These are phyloP conservation scores for Lithobates sylvaticus DNA, from an alignment of 2,797 vertebrate genomes.

Conservation along the genomic window DNA sequence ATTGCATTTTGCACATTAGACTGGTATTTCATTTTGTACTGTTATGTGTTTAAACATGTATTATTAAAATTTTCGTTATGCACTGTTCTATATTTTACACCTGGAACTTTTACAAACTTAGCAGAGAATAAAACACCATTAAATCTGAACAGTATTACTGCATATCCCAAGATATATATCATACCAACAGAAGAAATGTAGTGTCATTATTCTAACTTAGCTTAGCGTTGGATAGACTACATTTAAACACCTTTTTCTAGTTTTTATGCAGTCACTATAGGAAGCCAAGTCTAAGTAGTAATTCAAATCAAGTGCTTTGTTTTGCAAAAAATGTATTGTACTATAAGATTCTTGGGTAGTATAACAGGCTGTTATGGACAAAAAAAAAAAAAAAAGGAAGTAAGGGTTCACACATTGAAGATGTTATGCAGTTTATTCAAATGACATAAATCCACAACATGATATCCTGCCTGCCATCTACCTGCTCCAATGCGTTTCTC, in stretches of 20 bases:
- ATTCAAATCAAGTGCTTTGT: not conserved
- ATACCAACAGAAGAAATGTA: slow-evolving; percentile 11
- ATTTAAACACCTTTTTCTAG: not conserved
- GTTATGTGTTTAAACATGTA: not conserved
- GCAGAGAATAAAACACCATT: not conserved
- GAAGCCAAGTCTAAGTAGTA: not conserved
- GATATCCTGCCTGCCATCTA: no score
- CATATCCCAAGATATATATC: slow-evolving; percentile 6
- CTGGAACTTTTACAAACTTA: not conserved
- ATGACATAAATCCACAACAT: no score
- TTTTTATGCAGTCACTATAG: not conserved
- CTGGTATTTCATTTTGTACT: not conserved
- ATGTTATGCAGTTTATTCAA: no score
- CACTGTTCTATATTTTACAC: not conserved
- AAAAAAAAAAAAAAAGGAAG: not conserved
- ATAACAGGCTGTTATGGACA: not conserved
- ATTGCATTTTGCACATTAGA: not conserved
- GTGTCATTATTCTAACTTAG: not conserved
- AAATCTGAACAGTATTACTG: not conserved
- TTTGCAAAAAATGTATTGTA: not conserved
- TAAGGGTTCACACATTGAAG: no score
- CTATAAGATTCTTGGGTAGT: not conserved
- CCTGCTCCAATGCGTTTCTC: no score
- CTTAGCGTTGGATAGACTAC: not conserved
- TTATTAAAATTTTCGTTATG: not conserved